A percentile compares a stretch with the other conserved stretches of the same genome.
Conservation (phyloP, 2,888 invertebrate genomes). For the Latrodectus elegans region DNA sequence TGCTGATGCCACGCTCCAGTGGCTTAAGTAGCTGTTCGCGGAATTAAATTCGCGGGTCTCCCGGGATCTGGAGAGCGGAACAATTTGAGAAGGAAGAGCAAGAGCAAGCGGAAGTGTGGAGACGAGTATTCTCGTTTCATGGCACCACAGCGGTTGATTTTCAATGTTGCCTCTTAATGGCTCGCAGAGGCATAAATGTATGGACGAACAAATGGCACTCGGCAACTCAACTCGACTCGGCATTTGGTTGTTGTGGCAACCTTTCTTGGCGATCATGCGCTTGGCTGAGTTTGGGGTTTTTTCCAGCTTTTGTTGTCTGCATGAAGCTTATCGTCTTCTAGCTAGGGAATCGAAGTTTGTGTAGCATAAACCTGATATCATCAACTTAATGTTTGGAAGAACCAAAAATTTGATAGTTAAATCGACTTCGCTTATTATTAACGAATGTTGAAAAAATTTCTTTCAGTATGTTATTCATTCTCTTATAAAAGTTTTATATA, state of each 20-base stretch:
- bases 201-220: slow-evolving; percentile 47
- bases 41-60: slow-evolving; percentile 59
- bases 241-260: background rate
- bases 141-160: slow-evolving; percentile 54
- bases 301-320: background rate
- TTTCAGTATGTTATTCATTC: too few relatives aligned
- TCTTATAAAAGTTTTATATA: too few relatives aligned
- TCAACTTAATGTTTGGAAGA: too few relatives aligned
- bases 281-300: slow-evolving; percentile 29
- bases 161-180: slow-evolving; percentile 49
- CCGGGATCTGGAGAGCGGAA: slow-evolving; percentile 46
- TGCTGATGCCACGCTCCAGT: slow-evolving; percentile 37
- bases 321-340: too few relatives aligned
- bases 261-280: slow-evolving; percentile 24
- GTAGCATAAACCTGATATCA: too few relatives aligned
- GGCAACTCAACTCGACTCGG: slow-evolving; percentile 44
- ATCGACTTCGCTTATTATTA: too few relatives aligned
- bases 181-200: slow-evolving; percentile 57
- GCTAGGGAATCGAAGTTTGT: too few relatives aligned
- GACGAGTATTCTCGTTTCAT: slow-evolving; percentile 1
- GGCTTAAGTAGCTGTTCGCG: slow-evolving; percentile 63
- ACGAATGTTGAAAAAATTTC: too few relatives aligned
- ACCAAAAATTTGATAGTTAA: too few relatives aligned
- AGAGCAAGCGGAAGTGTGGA: slow-evolving; percentile 23
- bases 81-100: slow-evolving; percentile 31